Evolutionary conservation across 92 coral and sea anemone genomes (phyloP).

Genomic region (Blastomussa wellsi): DNA sequence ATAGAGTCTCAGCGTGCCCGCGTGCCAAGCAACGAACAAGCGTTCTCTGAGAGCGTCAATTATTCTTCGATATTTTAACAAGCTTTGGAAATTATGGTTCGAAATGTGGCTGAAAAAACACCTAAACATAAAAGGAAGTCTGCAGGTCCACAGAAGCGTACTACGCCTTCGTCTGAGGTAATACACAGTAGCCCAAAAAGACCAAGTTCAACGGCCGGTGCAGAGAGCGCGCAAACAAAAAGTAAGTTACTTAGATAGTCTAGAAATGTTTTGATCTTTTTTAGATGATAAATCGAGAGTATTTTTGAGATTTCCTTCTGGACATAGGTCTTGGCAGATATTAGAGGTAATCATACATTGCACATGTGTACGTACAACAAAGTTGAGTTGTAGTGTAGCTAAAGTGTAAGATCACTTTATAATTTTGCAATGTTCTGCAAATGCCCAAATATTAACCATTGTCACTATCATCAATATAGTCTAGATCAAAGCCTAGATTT

Average conservation of each 20-base stretch:
- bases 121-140: conserved; percentile 12
- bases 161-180: conserved; percentile 3
- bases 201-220: background rate
- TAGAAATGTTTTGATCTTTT: background rate
- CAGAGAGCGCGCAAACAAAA: background rate
- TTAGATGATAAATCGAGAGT: background rate
- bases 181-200: conserved; percentile 20
- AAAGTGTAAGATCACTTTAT: too few species aligned
- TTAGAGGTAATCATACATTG: background rate
- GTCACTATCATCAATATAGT: too few species aligned
- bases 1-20: background rate
- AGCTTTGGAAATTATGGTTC: conserved; percentile 1
- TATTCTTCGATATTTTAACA: background rate
- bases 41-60: background rate
- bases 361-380: too few species aligned
- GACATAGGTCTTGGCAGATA: background rate
- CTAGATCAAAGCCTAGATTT: too few species aligned
- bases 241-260: background rate
- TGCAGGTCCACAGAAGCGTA: background rate
- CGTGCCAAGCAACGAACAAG: background rate
- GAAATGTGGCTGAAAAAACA: conserved; percentile 1
- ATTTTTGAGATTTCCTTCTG: background rate
- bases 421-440: too few species aligned
- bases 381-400: too few species aligned
- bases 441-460: too few species aligned